Evolutionary conservation across 2,888 invertebrate genomes (phyloP), one percentile per base, ranked within the genome.

Genomic region (Hydriomena furcata): DNA sequence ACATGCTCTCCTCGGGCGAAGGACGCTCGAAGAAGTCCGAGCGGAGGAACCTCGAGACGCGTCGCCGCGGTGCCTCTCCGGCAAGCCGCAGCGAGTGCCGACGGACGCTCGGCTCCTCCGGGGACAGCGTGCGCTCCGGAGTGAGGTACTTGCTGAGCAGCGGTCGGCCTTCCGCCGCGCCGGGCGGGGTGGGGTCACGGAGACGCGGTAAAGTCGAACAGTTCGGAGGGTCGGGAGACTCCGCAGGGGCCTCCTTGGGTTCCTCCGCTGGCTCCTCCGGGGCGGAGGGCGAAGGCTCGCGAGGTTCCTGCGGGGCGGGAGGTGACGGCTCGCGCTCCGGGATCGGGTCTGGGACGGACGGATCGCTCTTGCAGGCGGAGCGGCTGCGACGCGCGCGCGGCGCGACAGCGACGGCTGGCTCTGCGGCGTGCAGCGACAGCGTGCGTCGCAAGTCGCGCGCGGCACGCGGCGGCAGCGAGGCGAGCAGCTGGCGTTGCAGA

Each of bases 11-110:
- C 49, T 94, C 94, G 5, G 93, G 92, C 1, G 92, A 85, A 58
- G 51, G 38, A 5, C 52, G 47, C 10, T 95, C 95, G 71, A 93
- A 95, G 73, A 95, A 95, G 76, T 96, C 96, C 0, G 95, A 94
- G 21, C 96, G 91, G 49, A 96, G 81, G 79, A 95, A 96, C 48
- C 96, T 60, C 11, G 80, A 80, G 49, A 94, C 92, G 55, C 94
- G 91, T 38, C 93, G 92, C 45, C 91, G 91, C 24, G 90, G 85
- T 46, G 90, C 88, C 20, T 89, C 85, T 17, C 65, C 66, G 2
- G 74, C 56, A 34, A 76, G 68, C 43, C 80, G 76, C 62, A 81
- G 62, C 30, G 83, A 79, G 66, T 78, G 79, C 1, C 84, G 80
- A 7, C 83, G 75, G 60, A 28, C 10, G 63, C 55, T 60, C 31